Evolutionary conservation across 2,888 invertebrate genomes (phyloP).

Genomic region (Homarus gammarus): DNA sequence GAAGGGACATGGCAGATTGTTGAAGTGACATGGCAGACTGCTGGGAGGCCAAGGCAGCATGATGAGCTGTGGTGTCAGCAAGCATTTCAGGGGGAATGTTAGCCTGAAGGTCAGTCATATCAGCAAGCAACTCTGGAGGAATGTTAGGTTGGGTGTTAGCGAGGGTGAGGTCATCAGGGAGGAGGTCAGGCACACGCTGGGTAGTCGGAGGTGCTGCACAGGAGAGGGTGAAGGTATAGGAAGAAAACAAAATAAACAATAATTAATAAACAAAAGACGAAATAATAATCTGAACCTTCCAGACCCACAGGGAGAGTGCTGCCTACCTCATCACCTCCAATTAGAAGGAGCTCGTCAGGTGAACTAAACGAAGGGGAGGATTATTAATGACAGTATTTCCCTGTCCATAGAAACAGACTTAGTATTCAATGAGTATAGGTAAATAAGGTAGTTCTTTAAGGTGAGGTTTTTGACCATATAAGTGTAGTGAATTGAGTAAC

Average conservation of each 20-base stretch:
- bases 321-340: too few species aligned
- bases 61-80: conserved; percentile 14
- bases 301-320: not conserved
- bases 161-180: not conserved
- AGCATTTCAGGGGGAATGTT: conserved; percentile 15
- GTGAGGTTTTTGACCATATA: too few species aligned
- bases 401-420: too few species aligned
- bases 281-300: not conserved
- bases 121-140: not conserved
- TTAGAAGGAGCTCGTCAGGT: too few species aligned
- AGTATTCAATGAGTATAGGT: too few species aligned
- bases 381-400: too few species aligned
- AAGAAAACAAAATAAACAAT: not conserved
- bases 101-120: not conserved
- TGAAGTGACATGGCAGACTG: conserved; percentile 18
- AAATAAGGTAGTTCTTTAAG: too few species aligned
- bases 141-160: not conserved
- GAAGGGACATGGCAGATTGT: conserved; percentile 28
- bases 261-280: not conserved
- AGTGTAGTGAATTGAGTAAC: too few species aligned
- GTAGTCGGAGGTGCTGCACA: not conserved
- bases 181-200: not conserved
- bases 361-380: too few species aligned
- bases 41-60: conserved; percentile 22
- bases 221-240: not conserved